Percentiles rank a stretch among this genome's conserved stretches.
Evolutionary conservation across 2,797 vertebrate species (phyloP).

Genomic region (Danio kyathit): DNA sequence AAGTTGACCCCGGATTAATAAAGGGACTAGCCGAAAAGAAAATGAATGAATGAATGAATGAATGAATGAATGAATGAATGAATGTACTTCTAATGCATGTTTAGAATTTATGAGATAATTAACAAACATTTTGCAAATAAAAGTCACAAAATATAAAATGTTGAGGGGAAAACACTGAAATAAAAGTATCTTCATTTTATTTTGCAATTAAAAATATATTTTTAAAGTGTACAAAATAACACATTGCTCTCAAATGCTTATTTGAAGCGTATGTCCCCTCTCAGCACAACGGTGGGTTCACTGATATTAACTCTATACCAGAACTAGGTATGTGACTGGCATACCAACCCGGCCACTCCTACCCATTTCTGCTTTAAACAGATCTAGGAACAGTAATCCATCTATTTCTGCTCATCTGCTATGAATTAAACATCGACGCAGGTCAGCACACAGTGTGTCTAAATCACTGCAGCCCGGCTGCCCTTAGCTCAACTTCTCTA

Average conservation of each 20-base stretch:
- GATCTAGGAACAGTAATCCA: slow-evolving; percentile 54
- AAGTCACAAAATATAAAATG: too few relatives aligned
- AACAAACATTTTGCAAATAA: too few relatives aligned
- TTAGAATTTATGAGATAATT: not conserved
- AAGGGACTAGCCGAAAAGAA: too few relatives aligned
- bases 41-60: too few relatives aligned
- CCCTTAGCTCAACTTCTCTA: slow-evolving; percentile 82
- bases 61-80: too few relatives aligned
- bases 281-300: slow-evolving; percentile 5
- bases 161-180: too few relatives aligned
- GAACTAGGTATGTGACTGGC: slow-evolving; percentile 33
- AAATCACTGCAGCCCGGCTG: slow-evolving; percentile 80
- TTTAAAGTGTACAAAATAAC: not conserved
- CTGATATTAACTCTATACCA: slow-evolving; percentile 29
- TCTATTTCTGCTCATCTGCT: slow-evolving; percentile 52
- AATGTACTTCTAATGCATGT: not conserved
- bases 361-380: slow-evolving; percentile 25
- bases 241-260: not conserved
- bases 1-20: too few relatives aligned
- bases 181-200: too few relatives aligned
- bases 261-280: not conserved
- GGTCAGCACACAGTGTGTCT: slow-evolving; percentile 77
- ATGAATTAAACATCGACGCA: slow-evolving; percentile 79
- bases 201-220: too few relatives aligned
- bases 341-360: slow-evolving; percentile 35